Conservation (phyloP, 1,140 invertebrate species). For the Pristionchus pacificus region DNA sequence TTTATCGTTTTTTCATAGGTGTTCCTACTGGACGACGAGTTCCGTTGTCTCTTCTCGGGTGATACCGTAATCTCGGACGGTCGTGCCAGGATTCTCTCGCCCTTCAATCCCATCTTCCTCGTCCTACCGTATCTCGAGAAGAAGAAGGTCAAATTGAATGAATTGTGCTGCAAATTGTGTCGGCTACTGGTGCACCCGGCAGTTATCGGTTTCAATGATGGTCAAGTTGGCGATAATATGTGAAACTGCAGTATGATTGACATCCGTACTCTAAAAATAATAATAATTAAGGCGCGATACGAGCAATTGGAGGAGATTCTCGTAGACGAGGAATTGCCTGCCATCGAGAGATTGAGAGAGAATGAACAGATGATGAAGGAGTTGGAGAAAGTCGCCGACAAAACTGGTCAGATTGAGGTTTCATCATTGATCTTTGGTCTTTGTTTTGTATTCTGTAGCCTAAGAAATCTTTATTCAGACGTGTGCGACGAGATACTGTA, state of each 20-base stretch:
- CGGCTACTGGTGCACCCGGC: too few species aligned
- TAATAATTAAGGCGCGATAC: slow-evolving; percentile 13
- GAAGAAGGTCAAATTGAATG: neutral
- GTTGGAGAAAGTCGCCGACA: slow-evolving; percentile 1
- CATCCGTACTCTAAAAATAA: too few species aligned
- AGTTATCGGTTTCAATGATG: too few species aligned
- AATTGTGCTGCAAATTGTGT: too few species aligned
- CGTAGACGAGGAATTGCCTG: slow-evolving; percentile 7
- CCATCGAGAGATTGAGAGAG: neutral
- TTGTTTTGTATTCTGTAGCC: neutral
- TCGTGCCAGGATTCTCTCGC: neutral
- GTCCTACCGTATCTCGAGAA: slow-evolving; percentile 17
- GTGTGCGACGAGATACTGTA: slow-evolving; percentile 17
- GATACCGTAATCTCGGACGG: neutral
- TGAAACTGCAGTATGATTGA: too few species aligned
- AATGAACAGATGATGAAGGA: slow-evolving; percentile 10
- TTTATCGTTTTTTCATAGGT: neutral
- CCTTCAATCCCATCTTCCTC: slow-evolving; percentile 22
- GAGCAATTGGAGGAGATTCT: slow-evolving; percentile 24
- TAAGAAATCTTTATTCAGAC: slow-evolving; percentile 16
- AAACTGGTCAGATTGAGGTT: slow-evolving; percentile 3
- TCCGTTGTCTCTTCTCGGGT: neutral
- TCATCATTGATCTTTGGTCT: neutral
- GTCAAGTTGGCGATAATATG: too few species aligned
- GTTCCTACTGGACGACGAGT: neutral